Conservation (phyloP, 2,113 vertebrate genomes). For the Lanius ludovicianus region DNA sequence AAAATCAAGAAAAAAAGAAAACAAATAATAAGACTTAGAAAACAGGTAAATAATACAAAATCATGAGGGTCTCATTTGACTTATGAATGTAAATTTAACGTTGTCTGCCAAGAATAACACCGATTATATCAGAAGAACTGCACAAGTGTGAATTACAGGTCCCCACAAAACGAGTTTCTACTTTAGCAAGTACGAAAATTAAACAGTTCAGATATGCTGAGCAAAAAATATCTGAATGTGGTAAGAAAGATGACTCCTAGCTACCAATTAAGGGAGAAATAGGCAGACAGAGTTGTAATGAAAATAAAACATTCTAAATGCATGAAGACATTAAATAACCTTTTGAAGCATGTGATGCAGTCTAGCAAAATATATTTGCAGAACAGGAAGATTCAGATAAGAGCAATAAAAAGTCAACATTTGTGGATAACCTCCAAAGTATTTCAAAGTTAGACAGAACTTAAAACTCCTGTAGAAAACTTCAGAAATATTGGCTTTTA, state of each 20-base stretch:
- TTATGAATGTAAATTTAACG: background rate
- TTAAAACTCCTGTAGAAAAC: background rate
- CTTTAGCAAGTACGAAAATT: background rate
- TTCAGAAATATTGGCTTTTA: background rate
- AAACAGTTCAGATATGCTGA: background rate
- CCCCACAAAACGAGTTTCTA: background rate
- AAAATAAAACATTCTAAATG: constrained; percentile 42
- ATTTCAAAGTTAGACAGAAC: constrained; percentile 12
- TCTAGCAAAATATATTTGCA: constrained; percentile 24
- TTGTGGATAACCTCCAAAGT: constrained; percentile 5
- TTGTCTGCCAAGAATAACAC: background rate
- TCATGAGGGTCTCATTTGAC: background rate
- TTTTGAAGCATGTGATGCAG: constrained; percentile 31
- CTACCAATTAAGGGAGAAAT: constrained; percentile 31
- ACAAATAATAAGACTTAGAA: background rate
- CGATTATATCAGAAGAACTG: background rate
- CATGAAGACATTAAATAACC: constrained; percentile 53
- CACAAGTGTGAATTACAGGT: background rate
- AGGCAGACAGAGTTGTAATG: constrained; percentile 10
- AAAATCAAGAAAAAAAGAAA: background rate
- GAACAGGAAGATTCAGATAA: constrained; percentile 26
- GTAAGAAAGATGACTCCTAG: background rate
- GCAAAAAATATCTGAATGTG: background rate
- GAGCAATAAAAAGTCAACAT: constrained; percentile 32
- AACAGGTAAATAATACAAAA: background rate